Evolutionary conservation across 2,113 vertebrate genomes (phyloP).

Genomic region (Malurus cyaneus): DNA sequence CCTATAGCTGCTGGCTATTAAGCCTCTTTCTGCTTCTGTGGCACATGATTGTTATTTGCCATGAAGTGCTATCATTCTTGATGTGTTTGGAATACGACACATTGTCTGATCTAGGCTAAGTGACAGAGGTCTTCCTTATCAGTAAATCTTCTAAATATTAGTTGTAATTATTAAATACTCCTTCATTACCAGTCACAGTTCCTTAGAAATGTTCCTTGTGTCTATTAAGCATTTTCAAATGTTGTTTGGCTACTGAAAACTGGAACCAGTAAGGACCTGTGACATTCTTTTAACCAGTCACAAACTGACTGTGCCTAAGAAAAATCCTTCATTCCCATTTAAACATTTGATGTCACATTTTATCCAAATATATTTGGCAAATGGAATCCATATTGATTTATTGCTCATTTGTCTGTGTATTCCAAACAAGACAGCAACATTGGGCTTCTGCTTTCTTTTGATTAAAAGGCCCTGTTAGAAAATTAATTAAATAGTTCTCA

Average conservation of each 20-base stretch:
- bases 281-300: neutral
- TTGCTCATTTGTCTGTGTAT: neutral
- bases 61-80: neutral
- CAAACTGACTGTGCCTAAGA: neutral
- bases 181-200: neutral
- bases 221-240: neutral
- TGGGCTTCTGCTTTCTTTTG: neutral
- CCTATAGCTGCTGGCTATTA: neutral
- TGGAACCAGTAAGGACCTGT: fast-evolving
- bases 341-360: neutral
- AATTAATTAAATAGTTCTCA: neutral
- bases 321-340: neutral
- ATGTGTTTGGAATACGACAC: fast-evolving
- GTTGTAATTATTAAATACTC: neutral
- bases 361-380: neutral
- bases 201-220: neutral
- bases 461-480: neutral
- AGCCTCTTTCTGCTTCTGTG: neutral
- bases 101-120: neutral
- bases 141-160: neutral
- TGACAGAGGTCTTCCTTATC: neutral
- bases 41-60: neutral
- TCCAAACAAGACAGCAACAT: neutral
- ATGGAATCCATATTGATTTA: neutral
- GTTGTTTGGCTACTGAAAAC: neutral